phyloP scores from a whole-genome alignment of 2,113 vertebrate species.

The Scalopus aquaticus region DNA sequence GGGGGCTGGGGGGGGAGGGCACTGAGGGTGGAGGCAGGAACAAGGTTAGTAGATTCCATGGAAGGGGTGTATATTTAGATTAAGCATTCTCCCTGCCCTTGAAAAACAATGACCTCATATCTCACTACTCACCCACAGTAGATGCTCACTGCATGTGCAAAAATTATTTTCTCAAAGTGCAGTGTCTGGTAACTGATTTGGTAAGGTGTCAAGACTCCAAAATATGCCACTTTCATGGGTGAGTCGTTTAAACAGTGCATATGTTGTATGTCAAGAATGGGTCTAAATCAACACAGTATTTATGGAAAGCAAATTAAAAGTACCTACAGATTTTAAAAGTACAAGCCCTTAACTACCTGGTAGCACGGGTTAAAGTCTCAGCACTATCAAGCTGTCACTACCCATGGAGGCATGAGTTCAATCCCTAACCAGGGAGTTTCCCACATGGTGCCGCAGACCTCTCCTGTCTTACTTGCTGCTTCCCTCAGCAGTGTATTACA shows the following conservation, averaged over 20 bases:
- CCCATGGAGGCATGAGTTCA: too few relatives aligned
- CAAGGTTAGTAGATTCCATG: neutral
- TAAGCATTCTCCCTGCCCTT: neutral
- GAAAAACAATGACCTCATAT: constrained; percentile 2
- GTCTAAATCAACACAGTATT: neutral
- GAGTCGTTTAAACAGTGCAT: neutral
- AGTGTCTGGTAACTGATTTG: constrained; percentile 23
- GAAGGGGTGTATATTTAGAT: neutral
- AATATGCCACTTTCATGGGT: neutral
- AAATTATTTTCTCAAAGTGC: neutral
- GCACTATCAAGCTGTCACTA: too few relatives aligned
- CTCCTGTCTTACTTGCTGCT: too few relatives aligned
- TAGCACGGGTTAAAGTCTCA: too few relatives aligned
- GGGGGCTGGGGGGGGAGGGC: too few relatives aligned
- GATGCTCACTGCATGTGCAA: neutral
- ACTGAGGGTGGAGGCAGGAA: neutral
- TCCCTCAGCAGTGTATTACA: too few relatives aligned
- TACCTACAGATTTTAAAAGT: neutral
- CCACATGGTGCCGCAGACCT: too few relatives aligned
- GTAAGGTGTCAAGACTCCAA: neutral
- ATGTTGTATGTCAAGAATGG: neutral
- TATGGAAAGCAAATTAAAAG: constrained; percentile 30
- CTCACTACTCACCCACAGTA: neutral
- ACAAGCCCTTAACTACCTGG: neutral
- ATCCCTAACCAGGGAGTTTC: too few relatives aligned